Evolutionary conservation across 2,888 invertebrate genomes (phyloP).

Genomic region (Yponomeuta cagnagella): DNA sequence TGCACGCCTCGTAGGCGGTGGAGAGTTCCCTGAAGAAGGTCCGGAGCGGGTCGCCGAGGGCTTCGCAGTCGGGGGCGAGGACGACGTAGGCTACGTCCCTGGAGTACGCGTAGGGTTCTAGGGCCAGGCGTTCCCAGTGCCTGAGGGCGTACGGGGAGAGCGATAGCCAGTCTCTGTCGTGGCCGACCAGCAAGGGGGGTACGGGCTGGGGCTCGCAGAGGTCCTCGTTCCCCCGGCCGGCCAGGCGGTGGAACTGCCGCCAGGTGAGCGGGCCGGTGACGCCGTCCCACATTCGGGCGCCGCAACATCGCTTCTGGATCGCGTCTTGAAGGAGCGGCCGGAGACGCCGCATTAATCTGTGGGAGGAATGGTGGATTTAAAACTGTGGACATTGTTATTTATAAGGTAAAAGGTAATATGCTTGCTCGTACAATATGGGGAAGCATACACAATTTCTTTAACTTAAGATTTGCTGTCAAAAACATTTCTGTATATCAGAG

Average conservation of each 20-base stretch:
- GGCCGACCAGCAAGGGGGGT: constrained; percentile 94
- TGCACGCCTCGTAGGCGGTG: constrained; percentile 95
- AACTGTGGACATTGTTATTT: too few species aligned
- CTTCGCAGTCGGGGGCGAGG: constrained; percentile 94
- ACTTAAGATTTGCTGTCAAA: too few species aligned
- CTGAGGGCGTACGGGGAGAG: constrained; percentile 95
- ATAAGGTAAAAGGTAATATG: too few species aligned
- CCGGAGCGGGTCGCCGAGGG: constrained; percentile 84
- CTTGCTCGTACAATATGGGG: too few species aligned
- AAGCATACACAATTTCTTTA: too few species aligned
- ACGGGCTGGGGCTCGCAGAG: constrained; percentile 98
- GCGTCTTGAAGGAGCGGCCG: constrained; percentile 96
- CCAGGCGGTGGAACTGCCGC: constrained; percentile 97
- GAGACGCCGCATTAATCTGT: constrained; percentile 89
- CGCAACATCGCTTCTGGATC: constrained; percentile 93
- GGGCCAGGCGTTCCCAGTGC: constrained; percentile 97
- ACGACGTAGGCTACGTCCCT: constrained; percentile 97
- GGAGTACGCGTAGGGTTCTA: constrained; percentile 97
- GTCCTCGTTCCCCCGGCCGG: constrained; percentile 95
- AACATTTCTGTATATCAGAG: too few species aligned
- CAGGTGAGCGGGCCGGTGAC: constrained; percentile 98
- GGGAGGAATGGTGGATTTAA: constrained; percentile 40
- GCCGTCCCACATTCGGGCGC: constrained; percentile 93
- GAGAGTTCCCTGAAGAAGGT: constrained; percentile 95
- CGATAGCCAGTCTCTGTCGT: constrained; percentile 96